Evolutionary conservation across 1,140 invertebrate species (phyloP).

Genomic region (Drosophila saltans): DNA sequence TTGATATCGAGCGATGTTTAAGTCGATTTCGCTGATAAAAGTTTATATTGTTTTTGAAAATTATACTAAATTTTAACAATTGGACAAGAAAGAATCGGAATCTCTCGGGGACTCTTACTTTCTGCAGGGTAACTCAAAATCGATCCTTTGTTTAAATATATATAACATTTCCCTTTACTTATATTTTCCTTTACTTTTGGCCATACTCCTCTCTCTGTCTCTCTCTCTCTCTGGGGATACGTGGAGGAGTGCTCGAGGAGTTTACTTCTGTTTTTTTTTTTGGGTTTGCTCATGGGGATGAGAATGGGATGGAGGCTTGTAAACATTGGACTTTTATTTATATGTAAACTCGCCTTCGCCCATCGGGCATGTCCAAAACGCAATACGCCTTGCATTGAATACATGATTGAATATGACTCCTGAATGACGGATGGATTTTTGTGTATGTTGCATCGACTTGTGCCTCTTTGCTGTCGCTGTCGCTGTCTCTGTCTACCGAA

Average conservation of each 20-base stretch:
- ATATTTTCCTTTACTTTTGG: constrained; percentile 21
- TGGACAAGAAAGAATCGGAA: no score
- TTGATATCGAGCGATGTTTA: no score
- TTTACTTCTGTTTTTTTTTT: background rate
- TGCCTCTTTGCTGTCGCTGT: constrained; percentile 41
- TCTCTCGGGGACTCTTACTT: no score
- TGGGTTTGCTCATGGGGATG: constrained; percentile 16
- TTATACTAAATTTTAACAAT: no score
- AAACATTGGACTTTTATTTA: constrained; percentile 75
- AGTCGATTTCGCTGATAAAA: no score
- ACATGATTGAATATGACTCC: constrained; percentile 76
- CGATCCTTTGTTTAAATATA: constrained; percentile 28
- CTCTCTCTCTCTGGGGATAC: background rate
- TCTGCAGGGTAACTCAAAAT: background rate
- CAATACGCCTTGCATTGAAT: constrained; percentile 59
- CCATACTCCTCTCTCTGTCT: background rate
- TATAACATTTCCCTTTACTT: constrained; percentile 41
- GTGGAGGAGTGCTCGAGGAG: constrained; percentile 1
- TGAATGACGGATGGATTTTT: constrained; percentile 69
- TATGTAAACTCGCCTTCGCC: constrained; percentile 53
- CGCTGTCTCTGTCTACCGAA: constrained; percentile 38
- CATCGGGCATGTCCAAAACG: constrained; percentile 26
- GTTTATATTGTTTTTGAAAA: no score
- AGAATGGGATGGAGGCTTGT: constrained; percentile 20
- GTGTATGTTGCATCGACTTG: constrained; percentile 42